phyloP scores from a whole-genome alignment of 30 jellyfish, hydroid and myxozoan species.

The Aurelia sp. region DNA sequence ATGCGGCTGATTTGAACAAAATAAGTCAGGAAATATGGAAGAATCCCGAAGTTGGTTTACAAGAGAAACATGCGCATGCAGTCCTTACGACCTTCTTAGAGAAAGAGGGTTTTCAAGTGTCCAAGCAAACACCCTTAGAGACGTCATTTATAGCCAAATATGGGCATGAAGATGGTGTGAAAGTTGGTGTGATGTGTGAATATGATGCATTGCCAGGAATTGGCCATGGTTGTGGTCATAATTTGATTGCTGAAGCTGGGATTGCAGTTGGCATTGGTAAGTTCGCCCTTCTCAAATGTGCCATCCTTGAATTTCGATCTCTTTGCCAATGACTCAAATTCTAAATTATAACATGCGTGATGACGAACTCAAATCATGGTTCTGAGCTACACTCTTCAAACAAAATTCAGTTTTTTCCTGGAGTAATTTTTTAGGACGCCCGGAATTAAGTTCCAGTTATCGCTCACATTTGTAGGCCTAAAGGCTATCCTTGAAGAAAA shows the following conservation, averaged over 20 bases:
- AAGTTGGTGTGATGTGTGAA: constrained; percentile 81
- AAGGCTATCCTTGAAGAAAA: constrained; percentile 56
- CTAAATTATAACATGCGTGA: too few species aligned
- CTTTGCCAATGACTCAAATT: too few species aligned
- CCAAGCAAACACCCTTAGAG: constrained; percentile 66
- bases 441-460: too few species aligned
- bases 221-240: constrained; percentile 92
- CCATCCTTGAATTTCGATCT: too few species aligned
- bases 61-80: constrained; percentile 71
- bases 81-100: constrained; percentile 52
- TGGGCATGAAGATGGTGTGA: constrained; percentile 65
- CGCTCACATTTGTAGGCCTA: constrained; percentile 26
- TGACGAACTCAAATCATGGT: too few species aligned
- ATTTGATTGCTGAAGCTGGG: constrained; percentile 84
- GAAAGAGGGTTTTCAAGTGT: constrained; percentile 59
- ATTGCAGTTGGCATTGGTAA: constrained; percentile 67
- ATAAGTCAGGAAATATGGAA: constrained; percentile 65
- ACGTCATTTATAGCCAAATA: constrained; percentile 76
- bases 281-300: not conserved
- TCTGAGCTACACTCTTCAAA: too few species aligned
- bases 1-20: constrained; percentile 40
- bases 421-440: too few species aligned
- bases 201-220: constrained; percentile 86
- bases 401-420: too few species aligned
- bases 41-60: constrained; percentile 61